Evolutionary conservation across 2,797 vertebrate genomes (phyloP), one percentile per base, ranked within the genome.

Genomic region (Aeoliscus strigatus): DNA sequence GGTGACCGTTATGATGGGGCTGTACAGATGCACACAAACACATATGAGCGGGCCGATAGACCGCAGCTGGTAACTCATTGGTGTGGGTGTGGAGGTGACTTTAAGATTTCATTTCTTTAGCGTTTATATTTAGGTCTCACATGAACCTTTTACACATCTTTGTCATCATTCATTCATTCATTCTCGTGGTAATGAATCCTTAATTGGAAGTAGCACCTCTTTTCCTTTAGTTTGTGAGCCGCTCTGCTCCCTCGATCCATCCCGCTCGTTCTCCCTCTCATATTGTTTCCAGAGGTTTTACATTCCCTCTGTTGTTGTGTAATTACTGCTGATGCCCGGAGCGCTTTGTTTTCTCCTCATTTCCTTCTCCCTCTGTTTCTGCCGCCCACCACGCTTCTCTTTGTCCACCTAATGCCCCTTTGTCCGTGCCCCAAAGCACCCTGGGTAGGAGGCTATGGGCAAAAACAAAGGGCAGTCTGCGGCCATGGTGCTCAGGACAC

Each of bases 351-450:
- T 68, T 39, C n/a, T n/a, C 39, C 54, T 40, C 2, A 6, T 41
- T 81, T 75, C 56, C 53, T 78, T 75, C 51, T 65, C 65, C 42
- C 69, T 59, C 38, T 30, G 38, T 63, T 78, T 75, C 48, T 82
- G 80, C 77, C 51, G 27, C 68, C 45, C 61, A 70, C 55, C 53
- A 70, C 63, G 47, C 65, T 73, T 81, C 68, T 74, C 82, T 86
- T 87, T 88, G 83, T 88, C 66, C 46, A 44, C 39, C 60, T 85
- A 82, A 86, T 74, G 60, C 76, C 70, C 60, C 42, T 80, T 79
- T 80, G 75, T 79, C 53, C 37, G 61, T 49, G 58, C 65, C 75
- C 70, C 59, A 52, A 51, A 73, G 83, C 75, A 73, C 60, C 58
- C 68, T 73, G 81, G 77, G 82, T 63, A 75, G 70, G 36, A 38